Conservation (phyloP, 2,797 vertebrate genomes). For the Labroides dimidiatus region DNA sequence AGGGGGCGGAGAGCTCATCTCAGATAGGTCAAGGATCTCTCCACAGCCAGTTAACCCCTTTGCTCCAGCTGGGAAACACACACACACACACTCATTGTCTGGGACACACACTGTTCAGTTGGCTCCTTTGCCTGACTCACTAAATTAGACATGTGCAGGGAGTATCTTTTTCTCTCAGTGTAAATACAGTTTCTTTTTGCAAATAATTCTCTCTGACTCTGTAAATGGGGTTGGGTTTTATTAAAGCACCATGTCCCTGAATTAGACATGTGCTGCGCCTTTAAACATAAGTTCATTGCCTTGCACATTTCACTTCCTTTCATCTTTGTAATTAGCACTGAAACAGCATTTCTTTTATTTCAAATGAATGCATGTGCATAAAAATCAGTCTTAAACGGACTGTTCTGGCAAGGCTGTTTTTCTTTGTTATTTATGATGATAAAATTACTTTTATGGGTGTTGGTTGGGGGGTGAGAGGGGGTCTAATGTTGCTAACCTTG, state of each 20-base stretch:
- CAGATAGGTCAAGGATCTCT: constrained; percentile 86
- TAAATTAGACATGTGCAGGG: constrained; percentile 27
- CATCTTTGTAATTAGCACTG: constrained; percentile 86
- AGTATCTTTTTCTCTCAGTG: constrained; percentile 25
- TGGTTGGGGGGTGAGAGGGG: constrained; percentile 49
- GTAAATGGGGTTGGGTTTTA: constrained; percentile 59
- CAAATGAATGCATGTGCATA: constrained; percentile 87
- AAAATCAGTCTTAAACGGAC: constrained; percentile 81
- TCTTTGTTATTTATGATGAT: constrained; percentile 85
- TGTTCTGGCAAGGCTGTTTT: constrained; percentile 78
- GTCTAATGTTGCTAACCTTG: constrained; percentile 73
- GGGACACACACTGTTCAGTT: constrained; percentile 52
- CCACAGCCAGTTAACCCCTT: constrained; percentile 78
- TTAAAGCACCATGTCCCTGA: constrained; percentile 72
- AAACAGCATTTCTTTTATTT: constrained; percentile 85
- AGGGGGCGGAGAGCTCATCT: constrained; percentile 76
- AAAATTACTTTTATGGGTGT: constrained; percentile 75
- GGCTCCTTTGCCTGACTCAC: constrained; percentile 37
- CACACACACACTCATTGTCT: constrained; percentile 66
- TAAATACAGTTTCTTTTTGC: constrained; percentile 55
- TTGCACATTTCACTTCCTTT: constrained; percentile 82
- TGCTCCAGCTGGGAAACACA: constrained; percentile 70
- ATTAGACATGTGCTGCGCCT: constrained; percentile 65
- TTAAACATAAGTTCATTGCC: constrained; percentile 82
- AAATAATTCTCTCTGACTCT: constrained; percentile 42